Evolutionary conservation across 2,888 invertebrate species (phyloP).

Genomic region (Acholoe squamosa): DNA sequence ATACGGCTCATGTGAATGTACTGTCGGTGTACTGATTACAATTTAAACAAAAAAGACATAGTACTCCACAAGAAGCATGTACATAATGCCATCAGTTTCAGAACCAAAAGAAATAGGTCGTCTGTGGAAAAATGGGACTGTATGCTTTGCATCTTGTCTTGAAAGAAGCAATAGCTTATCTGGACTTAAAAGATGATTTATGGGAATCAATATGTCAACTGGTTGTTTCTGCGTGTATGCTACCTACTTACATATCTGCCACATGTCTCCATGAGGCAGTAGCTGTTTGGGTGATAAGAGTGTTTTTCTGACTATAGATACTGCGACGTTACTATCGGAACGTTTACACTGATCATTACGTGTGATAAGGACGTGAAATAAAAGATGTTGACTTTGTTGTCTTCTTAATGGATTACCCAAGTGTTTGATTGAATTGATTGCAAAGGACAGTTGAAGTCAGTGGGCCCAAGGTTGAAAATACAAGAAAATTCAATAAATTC

Average conservation of each 20-base stretch:
- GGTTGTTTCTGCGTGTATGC: constrained; percentile 14
- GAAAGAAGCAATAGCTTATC: constrained; percentile 43
- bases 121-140: neutral
- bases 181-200: neutral
- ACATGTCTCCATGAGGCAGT: neutral
- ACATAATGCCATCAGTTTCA: constrained; percentile 26
- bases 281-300: neutral
- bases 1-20: neutral
- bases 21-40: neutral
- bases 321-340: constrained; percentile 25
- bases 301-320: neutral
- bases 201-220: constrained; percentile 53
- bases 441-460: too few relatives aligned
- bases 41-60: neutral
- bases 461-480: too few relatives aligned
- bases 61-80: constrained; percentile 13
- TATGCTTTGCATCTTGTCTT: constrained; percentile 43
- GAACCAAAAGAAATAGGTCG: neutral
- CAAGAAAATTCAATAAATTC: too few relatives aligned
- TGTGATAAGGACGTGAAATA: constrained; percentile 43
- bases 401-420: neutral
- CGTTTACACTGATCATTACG: constrained; percentile 35
- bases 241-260: constrained; percentile 40
- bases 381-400: constrained; percentile 48
- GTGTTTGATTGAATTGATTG: neutral